phyloP scores from a whole-genome alignment of 2,113 vertebrate species.

The Tragelaphus scriptus region DNA sequence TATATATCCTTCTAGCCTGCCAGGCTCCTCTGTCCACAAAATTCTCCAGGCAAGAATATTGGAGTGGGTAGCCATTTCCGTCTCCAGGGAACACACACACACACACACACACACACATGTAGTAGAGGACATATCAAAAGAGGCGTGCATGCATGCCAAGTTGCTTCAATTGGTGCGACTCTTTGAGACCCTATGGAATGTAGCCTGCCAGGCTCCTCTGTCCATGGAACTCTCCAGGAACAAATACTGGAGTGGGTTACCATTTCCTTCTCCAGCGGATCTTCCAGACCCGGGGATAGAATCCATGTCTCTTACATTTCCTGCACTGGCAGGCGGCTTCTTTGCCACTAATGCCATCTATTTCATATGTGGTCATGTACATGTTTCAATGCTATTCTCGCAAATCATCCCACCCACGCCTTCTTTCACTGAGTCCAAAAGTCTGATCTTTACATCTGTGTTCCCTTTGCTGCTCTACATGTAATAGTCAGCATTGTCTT shows the following conservation, averaged over 20 bases:
- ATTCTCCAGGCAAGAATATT: neutral
- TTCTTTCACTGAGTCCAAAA: neutral
- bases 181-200: neutral
- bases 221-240: neutral
- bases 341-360: too few relatives aligned
- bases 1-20: neutral
- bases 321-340: too few relatives aligned
- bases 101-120: neutral
- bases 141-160: fast-evolving
- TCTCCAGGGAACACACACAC: neutral
- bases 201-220: neutral
- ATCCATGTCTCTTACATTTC: too few relatives aligned
- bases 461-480: neutral
- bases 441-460: neutral
- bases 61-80: neutral
- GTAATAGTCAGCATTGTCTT: neutral
- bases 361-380: neutral
- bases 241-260: neutral
- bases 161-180: neutral
- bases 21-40: neutral
- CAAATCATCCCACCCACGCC: neutral
- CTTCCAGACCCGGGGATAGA: neutral
- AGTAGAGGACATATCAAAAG: neutral
- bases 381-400: neutral
- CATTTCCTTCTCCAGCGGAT: neutral